Evolutionary conservation across 1,140 invertebrate genomes (phyloP).

Genomic region (Lutraria rhynchaena): DNA sequence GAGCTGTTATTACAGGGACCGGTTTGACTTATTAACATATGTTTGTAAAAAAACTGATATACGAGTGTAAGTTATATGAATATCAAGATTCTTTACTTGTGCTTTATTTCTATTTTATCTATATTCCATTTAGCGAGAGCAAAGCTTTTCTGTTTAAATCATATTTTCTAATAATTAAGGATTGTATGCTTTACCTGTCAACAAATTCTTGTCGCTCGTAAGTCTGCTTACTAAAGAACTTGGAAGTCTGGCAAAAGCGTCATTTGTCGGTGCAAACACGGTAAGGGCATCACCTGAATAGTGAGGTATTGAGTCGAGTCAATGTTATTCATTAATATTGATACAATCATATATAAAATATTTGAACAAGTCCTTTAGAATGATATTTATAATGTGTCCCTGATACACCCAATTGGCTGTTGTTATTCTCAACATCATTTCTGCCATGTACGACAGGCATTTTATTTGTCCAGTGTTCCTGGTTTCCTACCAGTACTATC

Average conservation of each 20-base stretch:
- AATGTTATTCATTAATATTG: too few species aligned
- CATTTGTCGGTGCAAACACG: conserved; percentile 7
- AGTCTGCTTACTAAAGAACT: neutral
- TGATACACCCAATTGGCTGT: too few species aligned
- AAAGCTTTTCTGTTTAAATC: neutral
- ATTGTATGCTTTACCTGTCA: neutral
- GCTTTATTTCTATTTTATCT: neutral
- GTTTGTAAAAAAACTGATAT: neutral
- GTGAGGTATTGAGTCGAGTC: too few species aligned
- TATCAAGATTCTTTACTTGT: neutral
- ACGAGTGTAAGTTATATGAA: neutral
- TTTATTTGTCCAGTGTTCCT: too few species aligned
- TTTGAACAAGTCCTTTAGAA: too few species aligned
- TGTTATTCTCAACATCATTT: too few species aligned
- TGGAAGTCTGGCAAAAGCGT: neutral
- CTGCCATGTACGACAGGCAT: too few species aligned
- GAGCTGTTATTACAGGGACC: too few species aligned
- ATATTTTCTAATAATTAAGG: neutral
- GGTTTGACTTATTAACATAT: neutral
- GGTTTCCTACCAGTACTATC: too few species aligned
- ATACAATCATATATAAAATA: too few species aligned
- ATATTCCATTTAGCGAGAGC: neutral
- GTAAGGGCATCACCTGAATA: conserved; percentile 5
- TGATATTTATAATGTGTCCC: too few species aligned
- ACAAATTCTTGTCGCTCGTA: neutral